These are phyloP conservation scores for Cephus rjabovi DNA, from an alignment of 2,888 invertebrate genomes.

Conservation along the genomic window DNA sequence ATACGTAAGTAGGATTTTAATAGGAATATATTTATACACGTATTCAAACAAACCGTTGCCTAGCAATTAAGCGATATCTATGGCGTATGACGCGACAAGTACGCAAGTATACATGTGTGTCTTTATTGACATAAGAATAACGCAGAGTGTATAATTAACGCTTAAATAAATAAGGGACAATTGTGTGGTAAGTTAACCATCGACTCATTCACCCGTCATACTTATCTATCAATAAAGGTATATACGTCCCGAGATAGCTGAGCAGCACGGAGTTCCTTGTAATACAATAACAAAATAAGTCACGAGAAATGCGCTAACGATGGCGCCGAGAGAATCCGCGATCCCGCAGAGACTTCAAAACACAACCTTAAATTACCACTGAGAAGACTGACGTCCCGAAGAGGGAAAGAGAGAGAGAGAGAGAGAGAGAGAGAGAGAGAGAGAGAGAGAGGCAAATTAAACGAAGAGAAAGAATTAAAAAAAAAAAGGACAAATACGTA, in stretches of 20 bases:
- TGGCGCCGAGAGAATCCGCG: not conserved
- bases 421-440: not conserved
- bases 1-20: not conserved
- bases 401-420: not conserved
- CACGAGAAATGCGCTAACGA: not conserved
- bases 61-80: not conserved
- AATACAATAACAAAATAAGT: not conserved
- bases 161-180: not conserved
- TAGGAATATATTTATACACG: too few relatives aligned
- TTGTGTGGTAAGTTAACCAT: not conserved
- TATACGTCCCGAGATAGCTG: not conserved
- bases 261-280: not conserved
- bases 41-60: not conserved
- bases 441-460: not conserved
- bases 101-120: not conserved
- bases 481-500: not conserved
- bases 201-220: not conserved
- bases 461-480: not conserved
- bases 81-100: not conserved
- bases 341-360: not conserved
- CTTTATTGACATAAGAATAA: not conserved
- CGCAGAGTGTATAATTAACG: not conserved
- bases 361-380: not conserved
- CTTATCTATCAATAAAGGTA: not conserved
- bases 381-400: not conserved